Base-by-base conservation (phyloP, 2,888 invertebrate genomes). In the Cantharis lateralis region DNA sequence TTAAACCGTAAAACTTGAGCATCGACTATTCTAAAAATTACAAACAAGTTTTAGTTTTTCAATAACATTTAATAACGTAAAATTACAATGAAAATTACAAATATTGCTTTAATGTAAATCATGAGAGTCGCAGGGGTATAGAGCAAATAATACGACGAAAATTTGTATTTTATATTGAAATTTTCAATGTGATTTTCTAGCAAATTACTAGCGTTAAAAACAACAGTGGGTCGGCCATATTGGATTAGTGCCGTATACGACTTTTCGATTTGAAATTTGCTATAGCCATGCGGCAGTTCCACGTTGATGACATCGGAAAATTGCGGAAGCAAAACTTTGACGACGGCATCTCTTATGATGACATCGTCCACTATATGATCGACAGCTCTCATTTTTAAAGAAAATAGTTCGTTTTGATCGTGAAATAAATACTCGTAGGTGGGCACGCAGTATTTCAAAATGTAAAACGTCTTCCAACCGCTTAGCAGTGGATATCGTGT, bases 381-480 rank as follows among this genome's bases (percentile, higher is more conserved):
- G 15, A 84, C 62, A 0, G 78, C 76, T 15, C 81, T 76, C 76
- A 84, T 82, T 75, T 80, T 75, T 10, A 84, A 72, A 11, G 68
- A 15, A 73, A 72, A 84, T 10, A 24, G 15, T 15, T 48, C 66
- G 62, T 74, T 62, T 71, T 16, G 16, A 61, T 68, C 63, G 7
- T 66, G 63, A 48, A 61, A 84, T 32, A 84, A 75, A 77, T 83
- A 84, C 68, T 82, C 81, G 66, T 82, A 77, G n/a, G 72, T 66
- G 1, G 84, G 83, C 15, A 84, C 76, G 0, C 75, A 64, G 70
- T 85, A 84, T 15, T 76, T 71, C 13, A 85, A n/a, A 61, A 70
- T 78, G 71, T 84, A 84, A 5, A 63, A 70, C 13, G 80, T 80
- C 77, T 81, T 83, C 84, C 84, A 85, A 9, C 83, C 83, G 18